Evolutionary conservation across 2,113 vertebrate species (phyloP), one percentile per base, ranked within the genome.

Genomic region (Bos javanicus): DNA sequence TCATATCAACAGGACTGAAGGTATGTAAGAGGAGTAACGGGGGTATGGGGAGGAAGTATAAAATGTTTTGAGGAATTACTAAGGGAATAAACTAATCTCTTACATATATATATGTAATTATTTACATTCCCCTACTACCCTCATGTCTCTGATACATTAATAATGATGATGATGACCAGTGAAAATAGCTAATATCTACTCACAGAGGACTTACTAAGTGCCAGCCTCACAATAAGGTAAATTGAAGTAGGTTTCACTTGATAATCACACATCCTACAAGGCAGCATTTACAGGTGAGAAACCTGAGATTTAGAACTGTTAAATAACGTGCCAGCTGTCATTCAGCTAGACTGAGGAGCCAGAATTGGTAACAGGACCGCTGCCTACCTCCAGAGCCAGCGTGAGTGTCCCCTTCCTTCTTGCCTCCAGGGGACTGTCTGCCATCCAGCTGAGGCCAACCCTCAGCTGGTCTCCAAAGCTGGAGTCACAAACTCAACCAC

Each of bases 31-130:
- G 14, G 13, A 93, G 28, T 78, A 83, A 92, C 11, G 2, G 16
- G 62, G 23, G 25, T 17, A 19, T 71, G 33, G 26, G 43, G 19
- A 78, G 19, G 11, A 17, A 14, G 7, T 36, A 46, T 81, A 85
- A 95, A 93, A 91, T 96, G 96, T 93, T 87, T 80, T 84, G 43
- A 91, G 46, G 46, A 93, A 97, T 96, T 91, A 97, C 83, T 57
- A 89, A 67, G 30, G 25, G 30, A 97, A 76, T 93, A 52, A 92
- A 78, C 90, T 30, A 93, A 91, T 88, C 6, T 71, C 26, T 88
- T 60, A 76, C 33, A 26, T 28, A 33, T 23, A 54, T 13, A 60
- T 81, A 7, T 90, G n/a, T 59, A 43, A 33, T 48, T 64, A 59
- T 25, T 25, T 60, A 90, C 28, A 94, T 52, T 43, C 28, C 48